phyloP scores from a whole-genome alignment of 2,888 invertebrate species.

The Agonopterix arenella region DNA sequence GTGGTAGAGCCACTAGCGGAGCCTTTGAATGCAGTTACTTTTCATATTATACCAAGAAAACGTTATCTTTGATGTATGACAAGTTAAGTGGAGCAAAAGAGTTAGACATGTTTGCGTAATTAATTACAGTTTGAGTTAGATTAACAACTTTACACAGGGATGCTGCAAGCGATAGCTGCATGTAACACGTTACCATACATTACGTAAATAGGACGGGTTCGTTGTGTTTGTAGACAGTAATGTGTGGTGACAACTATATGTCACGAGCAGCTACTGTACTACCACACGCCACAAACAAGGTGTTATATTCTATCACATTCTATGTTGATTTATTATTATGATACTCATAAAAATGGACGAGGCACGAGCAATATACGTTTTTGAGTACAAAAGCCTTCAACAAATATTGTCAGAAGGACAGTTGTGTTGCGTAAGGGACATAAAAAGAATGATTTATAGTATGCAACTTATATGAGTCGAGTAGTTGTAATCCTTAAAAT shows the following conservation, averaged over 20 bases:
- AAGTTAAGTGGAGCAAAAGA: constrained; percentile 33
- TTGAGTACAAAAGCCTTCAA: constrained; percentile 13
- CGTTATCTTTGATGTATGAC: constrained; percentile 34
- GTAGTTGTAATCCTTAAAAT: constrained; percentile 1
- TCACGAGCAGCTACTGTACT: constrained; percentile 16
- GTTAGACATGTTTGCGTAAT: constrained; percentile 29
- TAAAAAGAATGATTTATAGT: constrained; percentile 11
- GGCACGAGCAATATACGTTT: constrained; percentile 10
- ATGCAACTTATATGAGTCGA: neutral
- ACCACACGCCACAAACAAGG: constrained; percentile 17
- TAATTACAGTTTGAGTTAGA: constrained; percentile 27
- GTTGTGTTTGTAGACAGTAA: constrained; percentile 9
- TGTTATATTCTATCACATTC: constrained; percentile 9
- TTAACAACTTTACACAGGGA: constrained; percentile 31
- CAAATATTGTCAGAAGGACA: constrained; percentile 17
- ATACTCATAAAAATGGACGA: constrained; percentile 23
- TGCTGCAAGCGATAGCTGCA: constrained; percentile 33
- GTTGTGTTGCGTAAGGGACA: constrained; percentile 6
- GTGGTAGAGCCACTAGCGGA: constrained; percentile 10
- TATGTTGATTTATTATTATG: constrained; percentile 27
- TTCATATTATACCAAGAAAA: constrained; percentile 12
- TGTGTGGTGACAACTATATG: constrained; percentile 26
- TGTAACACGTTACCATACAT: constrained; percentile 14
- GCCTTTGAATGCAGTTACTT: constrained; percentile 19
- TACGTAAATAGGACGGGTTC: constrained; percentile 48